Base-by-base conservation (phyloP, 2,797 vertebrate genomes). In the Hozukius guyotensis region DNA sequence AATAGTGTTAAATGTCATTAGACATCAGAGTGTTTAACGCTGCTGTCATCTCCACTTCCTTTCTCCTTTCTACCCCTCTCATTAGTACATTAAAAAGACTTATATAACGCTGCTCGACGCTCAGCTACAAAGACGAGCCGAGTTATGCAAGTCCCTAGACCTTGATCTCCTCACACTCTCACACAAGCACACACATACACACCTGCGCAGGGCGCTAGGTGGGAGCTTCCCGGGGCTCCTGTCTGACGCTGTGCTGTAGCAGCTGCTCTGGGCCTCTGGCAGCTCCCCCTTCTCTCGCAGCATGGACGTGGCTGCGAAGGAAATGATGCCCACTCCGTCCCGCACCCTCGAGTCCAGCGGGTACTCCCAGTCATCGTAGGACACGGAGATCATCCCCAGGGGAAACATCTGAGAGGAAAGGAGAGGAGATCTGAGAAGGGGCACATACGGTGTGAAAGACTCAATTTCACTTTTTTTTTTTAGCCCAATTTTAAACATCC, bases 341-440 rank as follows among this genome's bases (percentile, higher is more conserved):
- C 95, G 93, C 2, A 99, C 97, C 57, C 99, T 95, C 0, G 93
- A 95, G 80, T 98, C 97, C 90, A 99, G 93, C 10, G 95, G 96
- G 87, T 99, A 99, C 94, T 99, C 98, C 98, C 98, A 99, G 87
- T 97, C 97, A 0, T 99, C 98, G 0, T 98, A 99, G 24, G 97
- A 97, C 74, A 99, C 97, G 0, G 99, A 99, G 84, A 99, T 98
- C 90, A 99, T 97, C 57, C 99, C 99, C 7, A 97, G 95, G n/a
- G 99, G 98, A 89, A 98, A 96, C 96, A 95, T 94, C 94, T 95
- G 77, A 72, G 78, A 65, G 55, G 36, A 77, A 9, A 69, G 25
- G 18, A 64, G 60, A 72, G 59, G 53, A 70, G 57, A 61, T 68
- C 53, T 81, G 24, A 81, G 80, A 55, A 62, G 57, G 3, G 13